These are phyloP conservation scores for Gorsachius goisagi DNA, from an alignment of 2,113 vertebrate genomes.

Conservation along the genomic window DNA sequence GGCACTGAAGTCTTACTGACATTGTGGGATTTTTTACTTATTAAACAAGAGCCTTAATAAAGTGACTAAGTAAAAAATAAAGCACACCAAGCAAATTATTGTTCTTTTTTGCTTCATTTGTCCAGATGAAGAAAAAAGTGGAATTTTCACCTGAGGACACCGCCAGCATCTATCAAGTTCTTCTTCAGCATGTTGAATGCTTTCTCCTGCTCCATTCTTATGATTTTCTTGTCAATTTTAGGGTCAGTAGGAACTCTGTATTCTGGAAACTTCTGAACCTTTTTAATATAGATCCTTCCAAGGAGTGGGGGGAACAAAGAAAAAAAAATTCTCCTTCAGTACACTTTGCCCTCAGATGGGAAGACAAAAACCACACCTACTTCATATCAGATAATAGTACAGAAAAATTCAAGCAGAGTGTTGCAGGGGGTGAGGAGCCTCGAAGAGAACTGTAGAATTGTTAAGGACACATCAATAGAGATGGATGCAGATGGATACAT, in stretches of 20 bases:
- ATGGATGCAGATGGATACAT: background rate
- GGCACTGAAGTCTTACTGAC: background rate
- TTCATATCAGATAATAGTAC: background rate
- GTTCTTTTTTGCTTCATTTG: background rate
- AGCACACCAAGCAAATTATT: background rate
- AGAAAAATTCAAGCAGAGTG: background rate
- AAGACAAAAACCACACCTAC: background rate
- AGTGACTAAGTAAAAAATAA: background rate
- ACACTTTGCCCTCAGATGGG: background rate
- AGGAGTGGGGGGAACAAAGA: background rate
- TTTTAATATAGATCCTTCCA: slow-evolving; percentile 88
- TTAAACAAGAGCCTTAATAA: background rate
- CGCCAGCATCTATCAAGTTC: slow-evolving; percentile 79
- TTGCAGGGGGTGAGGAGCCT: background rate
- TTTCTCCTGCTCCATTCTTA: slow-evolving; percentile 87
- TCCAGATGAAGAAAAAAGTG: slow-evolving; percentile 10
- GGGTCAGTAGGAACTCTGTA: slow-evolving; percentile 84
- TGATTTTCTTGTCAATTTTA: slow-evolving; percentile 86
- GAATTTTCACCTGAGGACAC: slow-evolving; percentile 79
- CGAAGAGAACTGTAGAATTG: background rate
- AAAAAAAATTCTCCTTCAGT: background rate
- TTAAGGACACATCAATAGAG: background rate
- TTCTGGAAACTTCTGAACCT: slow-evolving; percentile 85
- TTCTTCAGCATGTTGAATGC: slow-evolving; percentile 85
- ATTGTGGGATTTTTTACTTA: background rate